phyloP scores from a whole-genome alignment of 2,113 vertebrate species.

The Rhipidura dahli region DNA sequence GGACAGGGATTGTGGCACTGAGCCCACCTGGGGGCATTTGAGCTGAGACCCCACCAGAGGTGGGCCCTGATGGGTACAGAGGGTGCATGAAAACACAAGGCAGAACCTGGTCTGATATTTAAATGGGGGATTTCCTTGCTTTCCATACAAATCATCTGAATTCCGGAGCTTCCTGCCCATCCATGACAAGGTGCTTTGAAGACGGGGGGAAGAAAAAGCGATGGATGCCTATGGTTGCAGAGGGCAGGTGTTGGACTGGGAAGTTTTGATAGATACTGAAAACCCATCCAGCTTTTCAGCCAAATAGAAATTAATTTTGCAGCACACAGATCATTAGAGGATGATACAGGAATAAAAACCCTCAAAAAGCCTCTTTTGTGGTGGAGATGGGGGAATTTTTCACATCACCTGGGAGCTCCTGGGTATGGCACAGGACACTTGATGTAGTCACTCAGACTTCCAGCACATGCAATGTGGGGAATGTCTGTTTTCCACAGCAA shows the following conservation, averaged over 20 bases:
- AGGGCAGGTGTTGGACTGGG: not conserved
- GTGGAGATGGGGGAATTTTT: not conserved
- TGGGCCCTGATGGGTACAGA: accelerated
- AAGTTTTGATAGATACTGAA: not conserved
- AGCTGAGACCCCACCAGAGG: not conserved
- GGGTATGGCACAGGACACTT: not conserved
- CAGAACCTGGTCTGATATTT: not conserved
- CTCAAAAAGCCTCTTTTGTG: not conserved
- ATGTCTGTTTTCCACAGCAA: not conserved
- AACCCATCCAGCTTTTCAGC: not conserved
- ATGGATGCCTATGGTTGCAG: not conserved
- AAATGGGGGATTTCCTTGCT: not conserved
- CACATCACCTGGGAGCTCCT: not conserved
- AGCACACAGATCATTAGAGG: not conserved
- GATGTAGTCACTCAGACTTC: not conserved
- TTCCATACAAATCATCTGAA: not conserved
- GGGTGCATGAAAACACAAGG: not conserved
- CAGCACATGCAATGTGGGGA: not conserved
- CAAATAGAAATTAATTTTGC: not conserved
- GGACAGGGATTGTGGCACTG: not conserved
- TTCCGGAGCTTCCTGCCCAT: not conserved
- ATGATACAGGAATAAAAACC: not conserved
- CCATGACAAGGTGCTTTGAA: not conserved
- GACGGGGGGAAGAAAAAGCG: not conserved
- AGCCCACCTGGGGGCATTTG: too few relatives aligned